These are phyloP conservation scores for Heliopora coerulea DNA, from an alignment of 92 coral and sea anemone genomes.

Conservation along the genomic window DNA sequence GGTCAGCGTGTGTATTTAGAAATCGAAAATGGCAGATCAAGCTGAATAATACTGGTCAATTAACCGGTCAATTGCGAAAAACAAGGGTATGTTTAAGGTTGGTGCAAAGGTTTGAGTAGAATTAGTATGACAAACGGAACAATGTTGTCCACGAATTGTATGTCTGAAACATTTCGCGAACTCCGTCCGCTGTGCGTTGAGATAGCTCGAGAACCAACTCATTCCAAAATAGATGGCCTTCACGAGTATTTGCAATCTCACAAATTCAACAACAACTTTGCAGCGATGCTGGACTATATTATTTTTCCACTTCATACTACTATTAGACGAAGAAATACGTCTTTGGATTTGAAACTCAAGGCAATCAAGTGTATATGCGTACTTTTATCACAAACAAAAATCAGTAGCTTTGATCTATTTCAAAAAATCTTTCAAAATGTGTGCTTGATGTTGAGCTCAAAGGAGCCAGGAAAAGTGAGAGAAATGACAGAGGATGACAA, in stretches of 20 bases:
- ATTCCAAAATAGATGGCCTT: constrained; percentile 54
- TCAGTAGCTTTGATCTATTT: constrained; percentile 60
- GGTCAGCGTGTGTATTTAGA: no score
- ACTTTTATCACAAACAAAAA: constrained; percentile 52
- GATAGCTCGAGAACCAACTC: constrained; percentile 77
- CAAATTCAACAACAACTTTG: constrained; percentile 39
- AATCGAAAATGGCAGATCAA: no score
- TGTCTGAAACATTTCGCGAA: constrained; percentile 57
- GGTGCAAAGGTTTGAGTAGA: neutral
- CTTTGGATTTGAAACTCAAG: constrained; percentile 71
- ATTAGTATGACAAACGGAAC: neutral
- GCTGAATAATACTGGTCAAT: no score
- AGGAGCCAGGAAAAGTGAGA: constrained; percentile 62
- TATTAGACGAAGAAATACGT: constrained; percentile 52
- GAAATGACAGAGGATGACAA: constrained; percentile 77
- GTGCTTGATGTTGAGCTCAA: constrained; percentile 68
- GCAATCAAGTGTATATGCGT: constrained; percentile 66
- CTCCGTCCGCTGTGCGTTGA: constrained; percentile 82
- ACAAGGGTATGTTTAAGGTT: neutral
- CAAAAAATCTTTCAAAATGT: constrained; percentile 70
- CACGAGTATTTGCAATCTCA: constrained; percentile 45
- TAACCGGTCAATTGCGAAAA: neutral
- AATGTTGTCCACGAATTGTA: constrained; percentile 1
- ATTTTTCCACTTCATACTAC: constrained; percentile 80
- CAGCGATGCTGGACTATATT: constrained; percentile 68